Base-by-base conservation (phyloP, 1,140 invertebrate genomes). In the Ceratina calcarata region DNA sequence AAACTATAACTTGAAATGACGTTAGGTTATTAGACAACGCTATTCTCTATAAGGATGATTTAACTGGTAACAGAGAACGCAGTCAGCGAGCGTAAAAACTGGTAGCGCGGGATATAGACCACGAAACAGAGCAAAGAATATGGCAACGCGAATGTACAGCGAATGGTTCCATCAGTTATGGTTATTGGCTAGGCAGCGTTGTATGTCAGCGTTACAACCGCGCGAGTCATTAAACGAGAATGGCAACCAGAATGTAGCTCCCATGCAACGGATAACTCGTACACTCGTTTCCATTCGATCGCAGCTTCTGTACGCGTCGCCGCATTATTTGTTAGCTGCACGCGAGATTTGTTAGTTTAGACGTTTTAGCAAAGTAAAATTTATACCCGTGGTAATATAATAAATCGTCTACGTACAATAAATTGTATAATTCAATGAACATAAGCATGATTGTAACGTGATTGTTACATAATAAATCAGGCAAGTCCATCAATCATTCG, bases 161-260 rank as follows among this genome's bases (percentile, higher is more conserved):
- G 72, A 27, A 18, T n/a, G 49, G 18, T 18, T 16, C 51, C 55
- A 74, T 78, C 66, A 37, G 67, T 78, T 78, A 78, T 24, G 66
- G 57, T 62, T 53, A 60, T 32, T 62, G 61, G 22, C 57, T 37
- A 15, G 13, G 24, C 15, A 7, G 24, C 68, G 49, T 61, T 71
- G 61, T 78, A 70, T 72, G 22, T 57, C 51, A 49, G 7, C 32
- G 68, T 61, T 37, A 78, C 61, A 71, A 72, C 51, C 22, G 49
- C 32, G 49, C 58, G 24, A 62, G 60, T 72, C 76, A 65, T 78
- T 78, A 78, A 78, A 72, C 69, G 7, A 32, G 20, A 24, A 24
- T 32, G 12, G 53, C 27, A 62, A 10, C 27, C 27, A 7, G 37
- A 22, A 22, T 53, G 13, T n/a, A 78, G 37, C 24, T 61, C 22